Base-by-base conservation (phyloP, 1,140 invertebrate species). In the Heliothis subflexa region DNA sequence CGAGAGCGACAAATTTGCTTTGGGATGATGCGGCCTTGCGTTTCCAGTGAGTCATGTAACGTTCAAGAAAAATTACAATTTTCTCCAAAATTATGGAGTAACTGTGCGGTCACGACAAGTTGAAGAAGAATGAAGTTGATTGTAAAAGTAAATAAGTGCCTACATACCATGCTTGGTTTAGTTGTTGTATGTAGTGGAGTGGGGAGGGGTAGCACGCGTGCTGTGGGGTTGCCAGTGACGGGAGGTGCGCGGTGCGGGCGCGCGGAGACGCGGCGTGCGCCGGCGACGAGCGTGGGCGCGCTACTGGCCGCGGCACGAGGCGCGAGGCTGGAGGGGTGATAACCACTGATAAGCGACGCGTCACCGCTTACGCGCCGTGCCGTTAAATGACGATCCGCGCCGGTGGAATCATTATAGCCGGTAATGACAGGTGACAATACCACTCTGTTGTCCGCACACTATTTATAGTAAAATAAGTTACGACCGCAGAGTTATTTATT, bases 261-360 rank as follows among this genome's bases (percentile, higher is more conserved):
- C 62, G 79, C 11, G 75, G 14, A 5, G 33, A 40, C 33, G 79
- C 80, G 81, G 79, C 78, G 88, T 89, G 86, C 85, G 83, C 86
- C 83, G 83, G 66, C 62, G 55, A 72, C 83, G 83, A 87, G 84
- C 89, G 89, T 87, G 88, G 80, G 79, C 89, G 88, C 89, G 85
- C 82, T 80, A 90, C 90, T 90, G 83, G 87, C 87, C 86, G 86
- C 87, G 80, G 85, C 74, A 78, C 79, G 83, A 84, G 80, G 79
- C 76, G 83, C 87, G 88, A 90, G 91, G 88, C 88, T 89, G 85
- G 86, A 88, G 82, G 86, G 88, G 88, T 93, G 91, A 93, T 93
- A 92, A 91, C 89, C 85, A 83, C 88, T 93, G 91, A 93, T 93
- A 93, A 93, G 89, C 85, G 83, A 59, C 86, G 83, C 88, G 89